Conservation (phyloP, 1,140 invertebrate species). For the Heterodera carotae region DNA sequence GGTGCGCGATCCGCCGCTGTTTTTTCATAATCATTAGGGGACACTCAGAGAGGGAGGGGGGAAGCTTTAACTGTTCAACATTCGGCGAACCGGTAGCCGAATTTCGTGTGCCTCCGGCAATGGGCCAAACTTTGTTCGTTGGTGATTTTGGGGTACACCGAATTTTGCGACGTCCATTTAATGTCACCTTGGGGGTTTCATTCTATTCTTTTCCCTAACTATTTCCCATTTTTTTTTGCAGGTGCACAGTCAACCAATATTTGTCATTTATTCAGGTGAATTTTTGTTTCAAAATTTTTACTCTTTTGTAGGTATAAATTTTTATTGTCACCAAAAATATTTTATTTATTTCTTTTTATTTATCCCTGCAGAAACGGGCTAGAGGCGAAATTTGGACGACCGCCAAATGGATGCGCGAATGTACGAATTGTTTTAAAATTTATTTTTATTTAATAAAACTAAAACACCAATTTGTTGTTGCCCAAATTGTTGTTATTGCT, state of each 20-base stretch:
- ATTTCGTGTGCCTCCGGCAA: too few species aligned
- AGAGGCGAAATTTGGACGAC: slow-evolving; percentile 41
- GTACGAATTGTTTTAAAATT: not conserved
- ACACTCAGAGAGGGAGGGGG: too few species aligned
- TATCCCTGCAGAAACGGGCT: slow-evolving; percentile 1
- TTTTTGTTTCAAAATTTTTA: slow-evolving; percentile 16
- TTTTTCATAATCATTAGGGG: too few species aligned
- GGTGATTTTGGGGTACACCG: too few species aligned
- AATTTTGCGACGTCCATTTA: too few species aligned
- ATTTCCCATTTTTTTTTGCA: not conserved
- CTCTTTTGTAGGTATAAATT: slow-evolving; percentile 11
- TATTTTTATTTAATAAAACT: slow-evolving; percentile 4
- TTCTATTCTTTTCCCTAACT: not conserved
- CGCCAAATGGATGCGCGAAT: slow-evolving; percentile 31
- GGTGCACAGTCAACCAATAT: slow-evolving; percentile 92
- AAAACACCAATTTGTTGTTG: too few species aligned
- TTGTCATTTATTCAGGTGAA: slow-evolving; percentile 82
- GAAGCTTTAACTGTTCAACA: too few species aligned
- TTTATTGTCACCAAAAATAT: slow-evolving; percentile 6
- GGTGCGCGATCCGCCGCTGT: slow-evolving; percentile 65
- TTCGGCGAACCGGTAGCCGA: too few species aligned
- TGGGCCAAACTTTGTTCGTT: too few species aligned
- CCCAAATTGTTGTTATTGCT: not conserved
- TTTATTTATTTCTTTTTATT: not conserved
- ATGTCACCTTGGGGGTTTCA: too few species aligned